Percentiles rank a stretch among this genome's conserved stretches.
phyloP scores from a whole-genome alignment of 2,888 invertebrate species.

The Gymnosoma rotundatum region DNA sequence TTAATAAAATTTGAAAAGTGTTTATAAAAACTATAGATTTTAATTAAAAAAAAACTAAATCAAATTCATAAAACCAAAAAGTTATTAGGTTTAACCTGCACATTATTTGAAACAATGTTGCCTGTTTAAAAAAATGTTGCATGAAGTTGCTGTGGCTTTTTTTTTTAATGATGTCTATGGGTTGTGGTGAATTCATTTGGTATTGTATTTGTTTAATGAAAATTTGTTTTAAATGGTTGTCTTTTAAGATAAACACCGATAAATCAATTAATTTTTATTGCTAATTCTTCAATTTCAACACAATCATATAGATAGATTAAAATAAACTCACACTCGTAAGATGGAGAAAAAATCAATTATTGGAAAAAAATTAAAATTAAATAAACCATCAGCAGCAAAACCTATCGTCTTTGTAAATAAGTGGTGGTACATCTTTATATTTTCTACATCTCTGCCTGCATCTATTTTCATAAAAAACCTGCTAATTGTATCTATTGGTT shows the following conservation, averaged over 20 bases:
- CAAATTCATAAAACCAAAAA: neutral
- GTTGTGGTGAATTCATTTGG: conserved; percentile 27
- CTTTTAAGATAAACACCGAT: conserved; percentile 61
- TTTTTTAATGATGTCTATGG: conserved; percentile 56
- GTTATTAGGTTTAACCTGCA: neutral
- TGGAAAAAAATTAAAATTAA: conserved; percentile 5
- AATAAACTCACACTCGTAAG: neutral
- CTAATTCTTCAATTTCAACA: conserved; percentile 62
- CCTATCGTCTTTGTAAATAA: conserved; percentile 8
- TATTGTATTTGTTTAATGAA: neutral
- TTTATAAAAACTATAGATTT: conserved; percentile 10
- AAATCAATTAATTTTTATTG: conserved; percentile 70
- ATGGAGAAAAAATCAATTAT: neutral
- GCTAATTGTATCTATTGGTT: conserved; percentile 32
- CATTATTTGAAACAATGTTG: conserved; percentile 40
- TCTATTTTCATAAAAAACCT: conserved; percentile 24
- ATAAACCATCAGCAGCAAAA: conserved; percentile 14
- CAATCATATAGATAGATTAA: conserved; percentile 41
- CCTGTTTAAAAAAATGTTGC: conserved; percentile 15
- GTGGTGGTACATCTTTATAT: conserved; percentile 7
- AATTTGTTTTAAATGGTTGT: conserved; percentile 1
- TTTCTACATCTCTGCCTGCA: neutral
- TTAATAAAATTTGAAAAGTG: neutral
- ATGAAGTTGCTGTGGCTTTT: conserved; percentile 13
- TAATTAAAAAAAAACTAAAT: neutral